phyloP scores from a whole-genome alignment of 1,140 invertebrate genomes.

The Anastatus disparis region DNA sequence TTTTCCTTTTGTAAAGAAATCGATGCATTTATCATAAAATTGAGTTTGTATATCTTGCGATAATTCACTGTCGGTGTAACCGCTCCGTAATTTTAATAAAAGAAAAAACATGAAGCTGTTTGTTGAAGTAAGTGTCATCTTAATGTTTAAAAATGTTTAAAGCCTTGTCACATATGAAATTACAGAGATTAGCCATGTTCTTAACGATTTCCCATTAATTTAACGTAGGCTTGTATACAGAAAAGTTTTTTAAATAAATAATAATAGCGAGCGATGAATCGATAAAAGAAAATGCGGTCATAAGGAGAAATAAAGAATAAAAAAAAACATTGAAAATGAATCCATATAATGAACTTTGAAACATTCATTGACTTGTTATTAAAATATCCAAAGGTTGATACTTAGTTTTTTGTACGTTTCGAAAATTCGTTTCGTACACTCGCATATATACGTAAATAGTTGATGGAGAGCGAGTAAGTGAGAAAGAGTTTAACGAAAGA shows the following conservation, averaged over 20 bases:
- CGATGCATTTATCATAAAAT: neutral
- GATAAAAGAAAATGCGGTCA: neutral
- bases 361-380: slow-evolving; percentile 41
- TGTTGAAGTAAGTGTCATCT: too few species aligned
- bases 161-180: slow-evolving; percentile 48
- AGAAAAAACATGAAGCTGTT: neutral
- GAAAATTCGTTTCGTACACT: slow-evolving; percentile 55
- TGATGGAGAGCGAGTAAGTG: slow-evolving; percentile 35
- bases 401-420: slow-evolving; percentile 59
- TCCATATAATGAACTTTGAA: slow-evolving; percentile 28
- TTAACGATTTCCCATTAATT: slow-evolving; percentile 36
- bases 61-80: slow-evolving; percentile 11
- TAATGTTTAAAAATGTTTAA: too few species aligned
- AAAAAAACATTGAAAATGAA: slow-evolving; percentile 16
- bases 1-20: neutral
- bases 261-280: neutral
- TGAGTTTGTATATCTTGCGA: neutral
- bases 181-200: slow-evolving; percentile 55
- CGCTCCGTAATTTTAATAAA: neutral
- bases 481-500: slow-evolving; percentile 33
- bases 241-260: neutral
- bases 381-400: slow-evolving; percentile 52
- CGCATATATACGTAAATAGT: slow-evolving; percentile 62
- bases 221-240: slow-evolving; percentile 44
- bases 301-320: too few species aligned